Evolutionary conservation across 2,888 invertebrate genomes (phyloP).

Genomic region (Eueremaeus valkanovi): DNA sequence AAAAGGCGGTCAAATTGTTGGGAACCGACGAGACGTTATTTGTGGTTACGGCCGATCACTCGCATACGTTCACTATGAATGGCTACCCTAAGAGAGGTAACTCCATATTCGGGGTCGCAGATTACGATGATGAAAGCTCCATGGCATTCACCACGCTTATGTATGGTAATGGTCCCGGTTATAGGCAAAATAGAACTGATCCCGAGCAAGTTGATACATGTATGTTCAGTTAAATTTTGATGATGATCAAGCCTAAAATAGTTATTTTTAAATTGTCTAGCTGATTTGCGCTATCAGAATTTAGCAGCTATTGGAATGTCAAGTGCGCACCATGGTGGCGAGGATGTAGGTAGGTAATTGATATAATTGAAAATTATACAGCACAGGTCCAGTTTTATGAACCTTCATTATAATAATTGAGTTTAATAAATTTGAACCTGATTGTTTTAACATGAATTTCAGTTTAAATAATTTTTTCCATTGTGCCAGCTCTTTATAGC

Average conservation of each 20-base stretch:
- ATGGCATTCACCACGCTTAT: constrained; percentile 54
- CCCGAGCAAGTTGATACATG: constrained; percentile 3
- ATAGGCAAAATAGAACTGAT: constrained; percentile 48
- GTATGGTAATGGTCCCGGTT: constrained; percentile 70
- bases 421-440: background rate
- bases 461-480: background rate
- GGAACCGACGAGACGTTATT: constrained; percentile 70
- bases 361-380: too few species aligned
- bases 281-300: constrained; percentile 45
- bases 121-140: constrained; percentile 50
- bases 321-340: constrained; percentile 53
- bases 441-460: background rate
- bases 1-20: constrained; percentile 57
- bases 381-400: too few species aligned
- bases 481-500: constrained; percentile 42
- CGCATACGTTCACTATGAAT: constrained; percentile 69
- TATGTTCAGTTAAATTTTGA: background rate
- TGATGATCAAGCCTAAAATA: background rate
- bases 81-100: constrained; percentile 69
- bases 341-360: constrained; percentile 48
- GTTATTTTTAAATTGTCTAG: constrained; percentile 10
- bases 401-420: too few species aligned
- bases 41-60: constrained; percentile 73
- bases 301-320: constrained; percentile 43
- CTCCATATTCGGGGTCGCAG: constrained; percentile 61